Conservation (phyloP, 2,113 vertebrate species). For the Tursiops truncatus region DNA sequence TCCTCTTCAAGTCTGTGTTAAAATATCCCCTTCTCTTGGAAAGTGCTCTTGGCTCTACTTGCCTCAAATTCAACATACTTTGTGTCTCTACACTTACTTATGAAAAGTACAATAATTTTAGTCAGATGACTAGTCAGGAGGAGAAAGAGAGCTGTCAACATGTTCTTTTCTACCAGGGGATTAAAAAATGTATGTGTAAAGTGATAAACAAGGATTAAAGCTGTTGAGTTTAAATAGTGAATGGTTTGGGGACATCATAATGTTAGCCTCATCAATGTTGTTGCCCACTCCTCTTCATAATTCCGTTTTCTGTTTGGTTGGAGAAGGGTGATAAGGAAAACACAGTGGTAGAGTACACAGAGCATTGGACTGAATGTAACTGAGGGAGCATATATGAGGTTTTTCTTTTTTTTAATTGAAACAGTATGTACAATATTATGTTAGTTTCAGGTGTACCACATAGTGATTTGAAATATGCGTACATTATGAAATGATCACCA, state of each 20-base stretch:
- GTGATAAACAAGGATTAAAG: neutral
- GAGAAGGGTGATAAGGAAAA: neutral
- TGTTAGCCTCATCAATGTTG: neutral
- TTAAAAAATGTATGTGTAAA: neutral
- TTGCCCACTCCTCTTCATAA: neutral
- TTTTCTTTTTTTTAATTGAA: neutral
- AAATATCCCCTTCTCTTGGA: neutral
- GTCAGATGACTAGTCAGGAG: neutral
- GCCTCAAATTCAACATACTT: neutral
- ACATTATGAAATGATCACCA: neutral
- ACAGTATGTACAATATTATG: neutral
- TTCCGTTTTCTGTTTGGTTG: constrained; percentile 20
- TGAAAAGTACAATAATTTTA: neutral
- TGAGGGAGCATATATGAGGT: neutral
- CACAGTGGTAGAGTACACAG: neutral
- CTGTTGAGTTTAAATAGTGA: neutral
- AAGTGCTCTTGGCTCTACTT: neutral
- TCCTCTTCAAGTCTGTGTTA: neutral
- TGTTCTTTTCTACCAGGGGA: neutral
- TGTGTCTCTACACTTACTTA: neutral
- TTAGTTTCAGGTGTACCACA: neutral
- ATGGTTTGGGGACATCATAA: neutral
- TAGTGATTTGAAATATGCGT: neutral
- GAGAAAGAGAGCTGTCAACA: neutral
- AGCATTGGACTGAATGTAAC: neutral